A percentile compares a stretch with the other conserved stretches of the same genome.
These are phyloP conservation scores for Sebastes oblongus DNA, from an alignment of 2,797 vertebrate genomes.

Conservation along the genomic window DNA sequence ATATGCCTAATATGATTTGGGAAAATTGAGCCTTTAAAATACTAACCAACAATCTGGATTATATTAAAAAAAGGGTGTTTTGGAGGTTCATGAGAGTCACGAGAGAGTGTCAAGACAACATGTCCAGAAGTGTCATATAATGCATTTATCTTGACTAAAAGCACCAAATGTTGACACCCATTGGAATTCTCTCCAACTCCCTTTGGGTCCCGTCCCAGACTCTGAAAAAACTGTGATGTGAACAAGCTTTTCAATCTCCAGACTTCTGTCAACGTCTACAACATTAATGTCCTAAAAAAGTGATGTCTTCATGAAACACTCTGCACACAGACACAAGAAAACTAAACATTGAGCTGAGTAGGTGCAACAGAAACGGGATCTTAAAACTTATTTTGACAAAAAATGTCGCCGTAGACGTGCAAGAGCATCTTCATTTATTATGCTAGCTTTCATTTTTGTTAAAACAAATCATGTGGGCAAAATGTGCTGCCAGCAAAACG, in stretches of 20 bases:
- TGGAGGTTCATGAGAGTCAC: neutral
- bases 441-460: constrained; percentile 1
- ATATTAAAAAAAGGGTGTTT: neutral
- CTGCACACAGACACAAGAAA: neutral
- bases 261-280: constrained; percentile 6
- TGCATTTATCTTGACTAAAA: constrained; percentile 26
- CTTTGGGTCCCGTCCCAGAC: constrained; percentile 3
- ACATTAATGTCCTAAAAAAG: neutral
- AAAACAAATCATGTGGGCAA: constrained; percentile 4
- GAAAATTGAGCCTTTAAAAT: neutral
- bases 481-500: constrained; percentile 6
- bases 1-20: neutral
- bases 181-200: constrained; percentile 1
- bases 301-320: constrained; percentile 1
- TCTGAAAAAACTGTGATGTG: constrained; percentile 1
- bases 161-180: constrained; percentile 11
- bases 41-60: neutral
- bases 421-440: neutral
- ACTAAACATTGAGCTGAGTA: neutral
- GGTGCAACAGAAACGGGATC: neutral
- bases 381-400: neutral
- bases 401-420: neutral
- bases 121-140: neutral
- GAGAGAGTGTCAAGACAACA: neutral
- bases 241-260: constrained; percentile 19